Conservation (phyloP, 2,888 invertebrate genomes). For the Xestia xanthographa region DNA sequence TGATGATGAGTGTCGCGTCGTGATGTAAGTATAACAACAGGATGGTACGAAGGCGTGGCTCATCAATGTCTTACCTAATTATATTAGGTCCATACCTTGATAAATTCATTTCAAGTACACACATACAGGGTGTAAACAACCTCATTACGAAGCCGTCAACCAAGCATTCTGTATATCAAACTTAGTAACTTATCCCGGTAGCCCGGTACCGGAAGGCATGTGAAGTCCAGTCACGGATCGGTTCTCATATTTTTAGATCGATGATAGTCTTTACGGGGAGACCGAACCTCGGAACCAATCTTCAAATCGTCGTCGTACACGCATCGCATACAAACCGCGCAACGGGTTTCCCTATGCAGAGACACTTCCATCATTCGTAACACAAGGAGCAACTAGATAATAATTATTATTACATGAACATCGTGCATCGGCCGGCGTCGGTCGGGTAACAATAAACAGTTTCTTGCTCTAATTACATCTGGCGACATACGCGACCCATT, state of each 20-base stretch:
- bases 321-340: neutral
- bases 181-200: too few relatives aligned
- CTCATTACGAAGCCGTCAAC: too few relatives aligned
- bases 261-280: neutral
- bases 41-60: neutral
- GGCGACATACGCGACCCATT: conserved; percentile 78
- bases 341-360: conserved; percentile 9
- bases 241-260: neutral
- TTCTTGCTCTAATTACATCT: conserved; percentile 80
- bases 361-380: conserved; percentile 33
- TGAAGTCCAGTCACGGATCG: neutral
- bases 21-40: neutral
- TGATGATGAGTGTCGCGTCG: too few relatives aligned
- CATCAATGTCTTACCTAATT: neutral
- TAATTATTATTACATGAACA: conserved; percentile 52
- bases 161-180: too few relatives aligned
- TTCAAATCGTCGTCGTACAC: conserved; percentile 20
- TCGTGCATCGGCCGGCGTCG: conserved; percentile 45
- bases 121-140: too few relatives aligned
- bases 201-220: neutral
- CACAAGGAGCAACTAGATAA: conserved; percentile 24
- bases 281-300: neutral
- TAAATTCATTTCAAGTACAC: neutral
- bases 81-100: neutral
- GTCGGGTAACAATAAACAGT: conserved; percentile 71